Base-by-base conservation (phyloP, 1,140 invertebrate genomes). In the Lepidurus apus region DNA sequence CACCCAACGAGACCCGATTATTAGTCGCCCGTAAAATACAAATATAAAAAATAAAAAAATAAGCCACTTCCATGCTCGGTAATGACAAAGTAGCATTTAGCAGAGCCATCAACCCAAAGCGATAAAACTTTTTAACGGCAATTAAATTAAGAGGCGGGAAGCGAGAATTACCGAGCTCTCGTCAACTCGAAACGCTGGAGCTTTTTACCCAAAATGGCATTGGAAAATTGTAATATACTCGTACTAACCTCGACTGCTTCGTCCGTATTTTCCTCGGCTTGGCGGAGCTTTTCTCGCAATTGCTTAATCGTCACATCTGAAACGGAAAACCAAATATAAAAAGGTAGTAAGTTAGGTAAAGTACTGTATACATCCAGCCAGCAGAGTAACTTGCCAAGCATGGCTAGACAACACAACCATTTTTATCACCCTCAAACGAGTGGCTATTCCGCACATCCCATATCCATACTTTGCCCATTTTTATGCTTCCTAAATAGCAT, bases 231-330 rank as follows among this genome's bases (percentile, higher is more conserved):
- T 4, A 65, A 17, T n/a, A 65, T 3, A 11, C 65, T 24, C 17
- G 26, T 17, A 45, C 80, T 82, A 81, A 86, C 86, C 84, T 86
- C 84, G 43, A 83, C 84, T 73, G 83, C 83, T 26, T 82, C 79
- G 79, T 87, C 87, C 44, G 85, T 81, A 78, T 83, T 85, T 44
- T 87, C 86, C 81, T 87, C 86, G 80, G 85, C 84, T 81, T 87
- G 86, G 80, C 85, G 85, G 21, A 87, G 80, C 79, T 85, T 84
- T 45, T 87, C 86, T 81, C 84, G 83, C 45, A 87, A 80, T 81
- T 86, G 85, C 81, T 87, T 87, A 80, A 87, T 86, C 79, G 87
- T 87, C 80, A 87, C 85, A 79, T 87, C 86, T 87, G 83, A 53
- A 85, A 84, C 78, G 43, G 79, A 74, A 65, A 65, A 65, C 53